These are phyloP conservation scores for Nephrocerus scutellatus DNA, from an alignment of 2,888 invertebrate genomes.

Conservation along the genomic window DNA sequence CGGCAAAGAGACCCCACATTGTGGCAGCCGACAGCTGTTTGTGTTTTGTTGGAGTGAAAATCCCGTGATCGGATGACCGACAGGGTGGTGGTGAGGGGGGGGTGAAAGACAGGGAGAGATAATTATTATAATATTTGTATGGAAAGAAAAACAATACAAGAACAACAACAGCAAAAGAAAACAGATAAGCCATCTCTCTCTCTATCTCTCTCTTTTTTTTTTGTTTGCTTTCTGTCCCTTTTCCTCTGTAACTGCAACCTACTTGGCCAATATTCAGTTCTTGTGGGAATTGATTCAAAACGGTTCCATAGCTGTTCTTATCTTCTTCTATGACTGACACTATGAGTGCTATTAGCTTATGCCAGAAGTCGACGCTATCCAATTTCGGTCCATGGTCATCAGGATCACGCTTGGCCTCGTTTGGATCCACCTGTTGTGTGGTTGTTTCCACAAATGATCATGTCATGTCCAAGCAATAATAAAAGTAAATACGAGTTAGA, in stretches of 20 bases:
- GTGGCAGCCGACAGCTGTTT: constrained; percentile 88
- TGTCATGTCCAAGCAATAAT: too few relatives aligned
- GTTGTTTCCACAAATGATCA: too few relatives aligned
- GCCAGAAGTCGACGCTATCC: constrained; percentile 96
- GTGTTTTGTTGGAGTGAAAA: not conserved
- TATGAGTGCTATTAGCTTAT: constrained; percentile 91
- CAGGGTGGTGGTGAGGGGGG: not conserved
- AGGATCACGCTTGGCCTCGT: constrained; percentile 79
- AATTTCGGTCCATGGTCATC: constrained; percentile 80
- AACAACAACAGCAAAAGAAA: too few relatives aligned
- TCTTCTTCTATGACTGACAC: constrained; percentile 99
- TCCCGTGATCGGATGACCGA: not conserved
- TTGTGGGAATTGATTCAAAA: constrained; percentile 97
- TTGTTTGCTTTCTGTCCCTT: too few relatives aligned
- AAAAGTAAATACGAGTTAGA: too few relatives aligned
- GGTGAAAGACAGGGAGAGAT: not conserved
- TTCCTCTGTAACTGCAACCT: too few relatives aligned
- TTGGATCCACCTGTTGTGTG: constrained; percentile 85
- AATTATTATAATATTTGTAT: not conserved
- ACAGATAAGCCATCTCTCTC: too few relatives aligned
- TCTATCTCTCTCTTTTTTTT: too few relatives aligned
- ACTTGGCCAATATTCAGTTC: constrained; percentile 97
- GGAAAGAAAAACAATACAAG: not conserved
- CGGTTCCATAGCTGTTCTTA: constrained; percentile 94
- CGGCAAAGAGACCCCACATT: constrained; percentile 96